These are phyloP conservation scores for Axis porcinus DNA, from an alignment of 2,113 vertebrate species.

Conservation along the genomic window DNA sequence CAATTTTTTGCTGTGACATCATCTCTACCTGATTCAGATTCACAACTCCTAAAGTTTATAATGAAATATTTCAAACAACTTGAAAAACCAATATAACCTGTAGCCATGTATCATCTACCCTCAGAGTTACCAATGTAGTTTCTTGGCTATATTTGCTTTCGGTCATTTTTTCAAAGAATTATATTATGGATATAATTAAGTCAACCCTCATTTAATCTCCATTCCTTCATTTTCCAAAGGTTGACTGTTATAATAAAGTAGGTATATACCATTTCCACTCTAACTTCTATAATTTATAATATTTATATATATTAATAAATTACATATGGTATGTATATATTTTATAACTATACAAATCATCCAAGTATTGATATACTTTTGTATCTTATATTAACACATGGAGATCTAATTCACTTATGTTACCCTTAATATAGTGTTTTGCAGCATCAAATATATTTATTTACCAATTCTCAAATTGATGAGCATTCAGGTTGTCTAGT, in stretches of 20 bases:
- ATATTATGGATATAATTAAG: neutral
- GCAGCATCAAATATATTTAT: neutral
- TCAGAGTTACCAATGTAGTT: neutral
- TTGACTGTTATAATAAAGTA: neutral
- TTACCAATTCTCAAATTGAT: neutral
- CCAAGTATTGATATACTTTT: neutral
- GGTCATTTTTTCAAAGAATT: neutral
- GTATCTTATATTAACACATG: no score
- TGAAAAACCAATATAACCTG: neutral
- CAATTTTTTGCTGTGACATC: neutral
- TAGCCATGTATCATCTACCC: accelerated
- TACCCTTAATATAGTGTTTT: neutral
- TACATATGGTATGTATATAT: neutral
- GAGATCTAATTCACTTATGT: neutral
- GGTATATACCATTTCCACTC: neutral
- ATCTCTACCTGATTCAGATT: neutral
- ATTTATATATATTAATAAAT: neutral
- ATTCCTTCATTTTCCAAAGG: neutral
- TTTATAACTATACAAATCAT: neutral
- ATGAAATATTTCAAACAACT: neutral
- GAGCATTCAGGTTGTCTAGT: neutral
- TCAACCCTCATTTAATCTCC: neutral
- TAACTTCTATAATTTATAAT: neutral
- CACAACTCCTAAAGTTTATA: neutral
- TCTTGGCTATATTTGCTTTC: neutral